Evolutionary conservation across 2,113 vertebrate species (phyloP).

Genomic region (Istiophorus platypterus): DNA sequence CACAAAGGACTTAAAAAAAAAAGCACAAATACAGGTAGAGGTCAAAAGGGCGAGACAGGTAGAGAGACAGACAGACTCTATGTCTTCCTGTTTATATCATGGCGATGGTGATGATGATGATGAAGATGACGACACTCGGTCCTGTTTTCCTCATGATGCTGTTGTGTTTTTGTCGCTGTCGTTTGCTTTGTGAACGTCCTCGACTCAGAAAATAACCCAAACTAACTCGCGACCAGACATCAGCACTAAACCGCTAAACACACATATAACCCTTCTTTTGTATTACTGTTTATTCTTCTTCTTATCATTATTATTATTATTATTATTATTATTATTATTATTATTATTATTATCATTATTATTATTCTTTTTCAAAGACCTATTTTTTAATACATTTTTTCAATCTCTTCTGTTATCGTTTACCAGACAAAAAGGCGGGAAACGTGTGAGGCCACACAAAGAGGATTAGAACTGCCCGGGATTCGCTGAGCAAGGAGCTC

Average conservation of each 20-base stretch:
- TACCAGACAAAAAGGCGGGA: conserved; percentile 88
- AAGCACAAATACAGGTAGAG: neutral
- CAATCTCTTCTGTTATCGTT: conserved; percentile 87
- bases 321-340: conserved; percentile 43
- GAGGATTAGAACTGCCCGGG: conserved; percentile 87
- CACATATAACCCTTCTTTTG: conserved; percentile 54
- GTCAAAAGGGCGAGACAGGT: neutral
- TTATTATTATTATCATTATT: conserved; percentile 29
- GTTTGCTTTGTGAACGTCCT: conserved; percentile 50
- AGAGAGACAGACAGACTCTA: neutral
- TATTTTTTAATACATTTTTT: conserved; percentile 82
- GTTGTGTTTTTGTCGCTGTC: conserved; percentile 46
- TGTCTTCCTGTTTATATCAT: neutral
- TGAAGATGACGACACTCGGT: neutral
- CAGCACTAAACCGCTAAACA: conserved; percentile 70
- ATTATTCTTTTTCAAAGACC: conserved; percentile 54
- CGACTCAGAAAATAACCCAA: conserved; percentile 17
- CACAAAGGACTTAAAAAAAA: neutral
- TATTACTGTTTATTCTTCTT: conserved; percentile 65
- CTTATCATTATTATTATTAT: neutral
- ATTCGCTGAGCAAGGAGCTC: conserved; percentile 86
- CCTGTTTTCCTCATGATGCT: neutral
- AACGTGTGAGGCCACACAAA: conserved; percentile 87
- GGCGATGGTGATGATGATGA: neutral
- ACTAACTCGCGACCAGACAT: conserved; percentile 37